Evolutionary conservation across 2,888 invertebrate species (phyloP).

Genomic region (Torymus texanus): DNA sequence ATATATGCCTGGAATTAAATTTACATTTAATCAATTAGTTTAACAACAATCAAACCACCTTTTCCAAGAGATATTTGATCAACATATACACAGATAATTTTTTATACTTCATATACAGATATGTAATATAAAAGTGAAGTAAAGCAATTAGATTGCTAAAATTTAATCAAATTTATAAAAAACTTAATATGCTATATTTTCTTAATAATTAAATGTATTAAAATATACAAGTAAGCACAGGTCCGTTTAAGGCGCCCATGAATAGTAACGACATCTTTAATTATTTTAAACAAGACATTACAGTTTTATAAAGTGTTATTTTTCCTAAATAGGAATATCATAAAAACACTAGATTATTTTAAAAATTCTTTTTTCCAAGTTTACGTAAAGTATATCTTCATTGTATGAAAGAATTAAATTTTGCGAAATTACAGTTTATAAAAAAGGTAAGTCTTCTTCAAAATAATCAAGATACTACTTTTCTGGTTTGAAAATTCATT

Average conservation of each 20-base stretch:
- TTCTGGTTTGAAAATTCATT: slow-evolving; percentile 20
- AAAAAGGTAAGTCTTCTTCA: neutral
- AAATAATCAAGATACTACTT: slow-evolving; percentile 22
- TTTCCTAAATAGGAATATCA: no score
- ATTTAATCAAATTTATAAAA: slow-evolving; percentile 18
- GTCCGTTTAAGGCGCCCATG: slow-evolving; percentile 27
- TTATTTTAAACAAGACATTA: slow-evolving; percentile 27
- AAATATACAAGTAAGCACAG: slow-evolving; percentile 18
- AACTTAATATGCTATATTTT: slow-evolving; percentile 30
- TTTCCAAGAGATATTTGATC: neutral
- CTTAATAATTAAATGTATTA: slow-evolving; percentile 26
- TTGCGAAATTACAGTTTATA: neutral
- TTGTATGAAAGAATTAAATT: neutral
- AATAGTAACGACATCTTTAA: slow-evolving; percentile 9
- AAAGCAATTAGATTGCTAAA: slow-evolving; percentile 41
- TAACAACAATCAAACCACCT: slow-evolving; percentile 6
- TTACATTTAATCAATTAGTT: no score
- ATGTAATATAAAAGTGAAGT: slow-evolving; percentile 23
- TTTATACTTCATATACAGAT: slow-evolving; percentile 14
- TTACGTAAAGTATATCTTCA: neutral
- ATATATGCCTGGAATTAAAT: no score
- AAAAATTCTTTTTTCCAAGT: no score
- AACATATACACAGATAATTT: slow-evolving; percentile 9
- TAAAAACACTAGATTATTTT: no score
- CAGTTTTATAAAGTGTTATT: no score